Percentiles rank a stretch among this genome's conserved stretches.
Conservation (phyloP, 1,140 invertebrate genomes). For the Drosophila melanogaster region Release_6_plus_ISO1_MT NT_033777.3:11883501-11884000, state of each 20-base stretch:
- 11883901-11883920: conserved; percentile 92
- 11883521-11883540: conserved; percentile 89
- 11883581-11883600: conserved; percentile 87
- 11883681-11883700: conserved; percentile 95
- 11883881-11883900: conserved; percentile 92
- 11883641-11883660: conserved; percentile 92
- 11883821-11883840: conserved; percentile 95
- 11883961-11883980: conserved; percentile 50
- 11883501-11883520: conserved; percentile 96
- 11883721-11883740: conserved; percentile 94
- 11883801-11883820: conserved; percentile 98
- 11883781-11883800: conserved; percentile 97
- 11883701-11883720: conserved; percentile 93
- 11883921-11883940: conserved; percentile 95
- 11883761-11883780: conserved; percentile 86
- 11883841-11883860: conserved; percentile 98
- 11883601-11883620: conserved; percentile 93
- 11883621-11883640: conserved; percentile 97
- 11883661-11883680: conserved; percentile 88
- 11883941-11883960: conserved; percentile 72
- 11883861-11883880: conserved; percentile 98
- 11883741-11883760: conserved; percentile 89
- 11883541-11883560: too few relatives aligned
- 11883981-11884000: conserved; percentile 74
- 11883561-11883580: background rate